Evolutionary conservation across 2,113 vertebrate species (phyloP), one percentile per base, ranked within the genome.

Genomic region (Globicephala melas): DNA sequence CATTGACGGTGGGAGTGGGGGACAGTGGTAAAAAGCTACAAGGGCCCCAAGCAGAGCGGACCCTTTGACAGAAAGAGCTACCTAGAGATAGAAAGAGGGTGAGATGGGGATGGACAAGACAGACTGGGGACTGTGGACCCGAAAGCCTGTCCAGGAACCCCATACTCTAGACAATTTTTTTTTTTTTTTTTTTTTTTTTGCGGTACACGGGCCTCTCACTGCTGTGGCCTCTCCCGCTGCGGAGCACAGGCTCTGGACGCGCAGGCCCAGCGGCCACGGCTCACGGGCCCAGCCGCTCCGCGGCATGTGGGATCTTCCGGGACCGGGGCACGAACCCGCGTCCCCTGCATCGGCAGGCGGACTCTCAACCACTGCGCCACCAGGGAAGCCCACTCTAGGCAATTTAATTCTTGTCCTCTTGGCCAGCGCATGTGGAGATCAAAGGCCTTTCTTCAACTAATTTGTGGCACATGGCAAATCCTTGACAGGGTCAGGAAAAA

Each of bases 401-500:
- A 93, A n/a, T 21, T 33, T 77, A 23, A 80, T 50, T 73, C 90
- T 18, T 92, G 55, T 28, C 65, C 58, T 76, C 38, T 96, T 67
- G 87, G 85, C 82, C 67, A 95, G 26, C 6, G 6, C 50, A 26
- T 55, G 15, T 88, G 80, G 33, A 68, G 38, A 83, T 92, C 68
- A 90, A 96, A 90, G 68, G 23, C 47, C n/a, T 91, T 93, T 84
- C 55, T 89, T 94, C 47, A 62, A 83, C 4, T 47, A 63, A 87
- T 90, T 83, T 89, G 58, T 79, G 41, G 31, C 55, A 62, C 84
- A 74, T 58, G 73, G 80, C 83, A 95, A 87, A 63, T 92, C 92
- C 50, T 71, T 89, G 94, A 89, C 23, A 80, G n/a, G 28, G 62
- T 87, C 80, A 95, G 91, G 68, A 94, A 87, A 53, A 55, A 96